phyloP scores from a whole-genome alignment of 2,888 invertebrate genomes.

The Conus canariensis region DNA sequence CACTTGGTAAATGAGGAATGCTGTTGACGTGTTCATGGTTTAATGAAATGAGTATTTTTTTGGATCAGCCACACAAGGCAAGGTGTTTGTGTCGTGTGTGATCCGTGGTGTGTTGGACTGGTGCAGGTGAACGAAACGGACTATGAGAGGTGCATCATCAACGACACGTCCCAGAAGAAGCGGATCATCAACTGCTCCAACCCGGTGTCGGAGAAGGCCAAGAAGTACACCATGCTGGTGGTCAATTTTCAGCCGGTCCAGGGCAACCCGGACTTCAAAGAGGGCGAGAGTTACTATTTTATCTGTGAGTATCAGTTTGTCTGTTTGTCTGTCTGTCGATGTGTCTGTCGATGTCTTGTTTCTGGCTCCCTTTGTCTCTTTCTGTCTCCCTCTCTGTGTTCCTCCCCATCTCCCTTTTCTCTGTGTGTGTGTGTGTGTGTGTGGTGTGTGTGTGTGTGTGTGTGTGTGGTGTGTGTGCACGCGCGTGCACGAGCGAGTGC shows the following conservation, averaged over 20 bases:
- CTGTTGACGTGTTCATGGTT: too few species aligned
- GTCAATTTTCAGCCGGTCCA: constrained; percentile 47
- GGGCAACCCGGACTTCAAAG: constrained; percentile 52
- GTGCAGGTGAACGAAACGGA: constrained; percentile 47
- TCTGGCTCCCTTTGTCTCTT: neutral
- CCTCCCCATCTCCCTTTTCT: too few species aligned
- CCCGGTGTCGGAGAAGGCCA: constrained; percentile 25
- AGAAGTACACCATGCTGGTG: constrained; percentile 47
- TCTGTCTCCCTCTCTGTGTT: neutral
- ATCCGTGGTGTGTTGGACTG: too few species aligned
- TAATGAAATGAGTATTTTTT: too few species aligned
- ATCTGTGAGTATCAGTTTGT: constrained; percentile 43
- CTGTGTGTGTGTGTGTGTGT: too few species aligned
- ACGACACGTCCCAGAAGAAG: constrained; percentile 45
- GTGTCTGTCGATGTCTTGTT: neutral
- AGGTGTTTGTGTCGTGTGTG: too few species aligned
- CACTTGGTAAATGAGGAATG: neutral
- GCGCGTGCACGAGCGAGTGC: too few species aligned
- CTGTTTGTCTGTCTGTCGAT: neutral
- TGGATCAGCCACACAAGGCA: too few species aligned
- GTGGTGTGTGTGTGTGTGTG: too few species aligned
- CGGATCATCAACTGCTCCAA: constrained; percentile 49
- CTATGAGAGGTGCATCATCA: constrained; percentile 49
- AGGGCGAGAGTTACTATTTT: constrained; percentile 49
- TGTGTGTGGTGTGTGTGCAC: too few species aligned